A percentile compares a stretch with the other conserved stretches of the same genome.
Conservation (phyloP, 2,797 vertebrate genomes). For the Anguilla pacifica region DNA sequence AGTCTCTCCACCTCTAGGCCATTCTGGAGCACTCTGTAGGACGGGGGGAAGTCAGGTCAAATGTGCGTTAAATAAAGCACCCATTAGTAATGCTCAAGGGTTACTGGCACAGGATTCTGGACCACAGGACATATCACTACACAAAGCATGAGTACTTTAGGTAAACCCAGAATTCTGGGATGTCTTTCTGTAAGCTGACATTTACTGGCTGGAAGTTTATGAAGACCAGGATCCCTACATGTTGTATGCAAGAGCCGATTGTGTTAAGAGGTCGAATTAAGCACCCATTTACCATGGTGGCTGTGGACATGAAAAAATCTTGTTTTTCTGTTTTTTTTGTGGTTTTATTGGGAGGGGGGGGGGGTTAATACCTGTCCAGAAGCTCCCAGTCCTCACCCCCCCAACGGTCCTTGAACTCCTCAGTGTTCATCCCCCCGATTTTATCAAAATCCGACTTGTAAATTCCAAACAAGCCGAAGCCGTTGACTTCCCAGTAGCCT, state of each 20-base stretch:
- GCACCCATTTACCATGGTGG: not conserved
- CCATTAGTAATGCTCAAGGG: not conserved
- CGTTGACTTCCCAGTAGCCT: constrained; percentile 99
- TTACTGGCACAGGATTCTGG: not conserved
- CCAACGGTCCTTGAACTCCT: constrained; percentile 98
- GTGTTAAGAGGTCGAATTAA: not conserved
- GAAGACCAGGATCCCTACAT: not conserved
- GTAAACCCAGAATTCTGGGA: not conserved
- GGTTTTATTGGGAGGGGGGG: not conserved
- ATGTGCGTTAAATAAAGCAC: too few relatives aligned
- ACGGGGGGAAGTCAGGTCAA: not conserved
- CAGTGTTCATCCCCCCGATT: constrained; percentile 97
- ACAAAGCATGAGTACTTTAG: not conserved
- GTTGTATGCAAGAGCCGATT: not conserved
- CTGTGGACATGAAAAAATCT: not conserved
- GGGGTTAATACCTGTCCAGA: constrained; percentile 84
- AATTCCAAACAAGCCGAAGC: constrained; percentile 95
- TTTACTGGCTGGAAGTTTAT: not conserved
- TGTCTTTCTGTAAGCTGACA: not conserved
- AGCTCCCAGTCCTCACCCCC: constrained; percentile 98
- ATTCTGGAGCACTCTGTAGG: constrained; percentile 85
- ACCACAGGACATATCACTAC: not conserved
- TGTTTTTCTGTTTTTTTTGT: not conserved
- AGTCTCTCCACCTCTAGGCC: constrained; percentile 95
- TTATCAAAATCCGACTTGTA: constrained; percentile 96